phyloP scores from a whole-genome alignment of 2,113 vertebrate species.

The Sigmodon hispidus region DNA sequence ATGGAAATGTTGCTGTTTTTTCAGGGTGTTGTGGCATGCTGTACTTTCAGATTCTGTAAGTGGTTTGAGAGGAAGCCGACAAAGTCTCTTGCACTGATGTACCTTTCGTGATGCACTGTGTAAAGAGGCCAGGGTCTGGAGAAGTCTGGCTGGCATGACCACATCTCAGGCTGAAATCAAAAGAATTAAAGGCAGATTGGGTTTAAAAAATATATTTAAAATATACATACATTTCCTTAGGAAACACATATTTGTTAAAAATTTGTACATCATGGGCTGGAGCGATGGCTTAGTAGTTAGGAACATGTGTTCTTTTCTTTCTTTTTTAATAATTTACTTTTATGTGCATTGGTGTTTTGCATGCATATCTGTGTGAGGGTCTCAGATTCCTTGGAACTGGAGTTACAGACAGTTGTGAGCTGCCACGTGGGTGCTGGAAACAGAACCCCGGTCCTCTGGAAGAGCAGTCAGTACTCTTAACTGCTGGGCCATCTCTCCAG shows the following conservation, averaged over 20 bases:
- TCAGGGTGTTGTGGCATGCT: neutral
- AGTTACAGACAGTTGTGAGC: neutral
- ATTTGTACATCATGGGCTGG: neutral
- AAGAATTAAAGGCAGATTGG: conserved; percentile 56
- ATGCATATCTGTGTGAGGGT: neutral
- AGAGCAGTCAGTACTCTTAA: neutral
- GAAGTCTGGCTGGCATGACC: conserved; percentile 83
- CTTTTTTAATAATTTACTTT: neutral
- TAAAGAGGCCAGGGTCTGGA: conserved; percentile 67
- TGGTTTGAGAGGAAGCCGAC: neutral
- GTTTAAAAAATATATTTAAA: neutral
- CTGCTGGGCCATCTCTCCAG: neutral
- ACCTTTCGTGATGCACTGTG: conserved; percentile 46
- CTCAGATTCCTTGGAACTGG: neutral
- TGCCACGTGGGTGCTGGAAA: neutral
- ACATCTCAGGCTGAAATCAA: conserved; percentile 73
- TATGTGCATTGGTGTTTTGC: neutral
- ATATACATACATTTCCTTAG: neutral
- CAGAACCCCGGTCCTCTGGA: neutral
- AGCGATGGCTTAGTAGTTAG: neutral
- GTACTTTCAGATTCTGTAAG: conserved; percentile 23
- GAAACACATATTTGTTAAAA: neutral
- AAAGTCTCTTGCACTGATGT: conserved; percentile 15
- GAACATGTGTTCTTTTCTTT: neutral
- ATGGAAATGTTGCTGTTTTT: neutral